Base-by-base conservation (phyloP, 2,888 invertebrate genomes). In the Chrysolina haemoptera region DNA sequence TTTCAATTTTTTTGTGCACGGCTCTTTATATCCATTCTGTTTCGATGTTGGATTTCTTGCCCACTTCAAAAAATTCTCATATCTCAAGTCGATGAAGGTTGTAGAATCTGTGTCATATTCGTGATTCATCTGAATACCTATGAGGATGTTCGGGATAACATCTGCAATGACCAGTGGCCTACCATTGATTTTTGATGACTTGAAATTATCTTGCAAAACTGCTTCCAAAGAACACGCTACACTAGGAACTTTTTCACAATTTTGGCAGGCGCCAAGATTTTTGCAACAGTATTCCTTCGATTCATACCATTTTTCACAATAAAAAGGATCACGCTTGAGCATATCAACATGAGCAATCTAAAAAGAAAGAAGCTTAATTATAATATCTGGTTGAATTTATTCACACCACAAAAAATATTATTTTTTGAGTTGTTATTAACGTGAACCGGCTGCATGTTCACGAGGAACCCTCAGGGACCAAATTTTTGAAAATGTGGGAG, bases 301-400 rank as follows among this genome's bases (percentile, higher is more conserved):
- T 35, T 14, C 8, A 59, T 59, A 14, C 59, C 59, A 59, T 59
- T 35, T n/a, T 18, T 22, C 9, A 14, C n/a, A 59, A 35, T 59
- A 14, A 9, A 59, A 59, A 8, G 59, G 59, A 8, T 59, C 59
- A 27, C 6, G 6, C 27, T 59, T 59, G n/a, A 59, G n/a, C n/a
- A 59, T 59, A 35, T 59, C 59, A 6, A 1, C n/a, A 59, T 59
- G 35, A 1, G 59, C 59, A 35, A 59, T 35, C 59, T 59, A 27
- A 35, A 59, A 59, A 59, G 0, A 59, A 35, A 11, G 9, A 35
- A 9, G 14, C n/a, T 46, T 43, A 8, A 14, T 27, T 27, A 27
- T 27, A 5, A 27, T 1, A 27, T 27, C 1, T 27, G 27, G 2
- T 27, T 1, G 27, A 27, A 27, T 27, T 27, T 27, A 1, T 27